phyloP scores from a whole-genome alignment of 2,797 vertebrate genomes.

The Luscinia megarhynchos region DNA sequence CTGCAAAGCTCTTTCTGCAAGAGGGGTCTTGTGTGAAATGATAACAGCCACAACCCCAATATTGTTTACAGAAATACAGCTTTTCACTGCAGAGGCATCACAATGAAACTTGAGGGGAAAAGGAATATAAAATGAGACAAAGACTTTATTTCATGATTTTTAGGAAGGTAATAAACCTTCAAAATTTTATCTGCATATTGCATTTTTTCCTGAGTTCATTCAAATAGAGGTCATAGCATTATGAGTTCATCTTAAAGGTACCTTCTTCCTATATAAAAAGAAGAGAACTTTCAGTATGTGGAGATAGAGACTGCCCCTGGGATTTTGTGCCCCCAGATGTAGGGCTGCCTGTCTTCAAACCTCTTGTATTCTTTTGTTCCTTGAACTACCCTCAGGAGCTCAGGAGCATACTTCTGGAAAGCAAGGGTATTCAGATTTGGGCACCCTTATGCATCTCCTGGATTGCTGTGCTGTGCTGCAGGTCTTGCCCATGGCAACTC shows the following conservation, averaged over 20 bases:
- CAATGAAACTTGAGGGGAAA: conserved; percentile 16
- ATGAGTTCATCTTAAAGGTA: not conserved
- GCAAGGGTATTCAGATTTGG: not conserved
- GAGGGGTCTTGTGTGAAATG: conserved; percentile 69
- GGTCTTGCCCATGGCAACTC: not conserved
- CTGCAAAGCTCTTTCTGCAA: conserved; percentile 59
- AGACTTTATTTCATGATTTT: not conserved
- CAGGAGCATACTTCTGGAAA: not conserved
- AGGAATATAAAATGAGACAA: conserved; percentile 47
- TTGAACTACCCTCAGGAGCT: not conserved
- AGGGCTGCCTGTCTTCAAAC: not conserved
- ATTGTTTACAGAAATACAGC: conserved; percentile 68
- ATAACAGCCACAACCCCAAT: conserved; percentile 58
- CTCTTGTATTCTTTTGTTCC: not conserved
- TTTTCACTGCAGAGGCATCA: conserved; percentile 31
- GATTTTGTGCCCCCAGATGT: not conserved
- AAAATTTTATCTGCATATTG: not conserved
- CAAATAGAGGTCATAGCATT: not conserved
- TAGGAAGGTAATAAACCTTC: conserved; percentile 14
- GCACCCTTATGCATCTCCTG: not conserved
- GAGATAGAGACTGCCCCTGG: not conserved
- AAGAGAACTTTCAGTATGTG: rapidly evolving
- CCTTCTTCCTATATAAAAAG: not conserved
- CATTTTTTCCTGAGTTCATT: not conserved
- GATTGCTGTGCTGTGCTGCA: not conserved